These are phyloP conservation scores for Muscicapa comitata DNA, from an alignment of 2,797 vertebrate species.

Conservation along the genomic window DNA sequence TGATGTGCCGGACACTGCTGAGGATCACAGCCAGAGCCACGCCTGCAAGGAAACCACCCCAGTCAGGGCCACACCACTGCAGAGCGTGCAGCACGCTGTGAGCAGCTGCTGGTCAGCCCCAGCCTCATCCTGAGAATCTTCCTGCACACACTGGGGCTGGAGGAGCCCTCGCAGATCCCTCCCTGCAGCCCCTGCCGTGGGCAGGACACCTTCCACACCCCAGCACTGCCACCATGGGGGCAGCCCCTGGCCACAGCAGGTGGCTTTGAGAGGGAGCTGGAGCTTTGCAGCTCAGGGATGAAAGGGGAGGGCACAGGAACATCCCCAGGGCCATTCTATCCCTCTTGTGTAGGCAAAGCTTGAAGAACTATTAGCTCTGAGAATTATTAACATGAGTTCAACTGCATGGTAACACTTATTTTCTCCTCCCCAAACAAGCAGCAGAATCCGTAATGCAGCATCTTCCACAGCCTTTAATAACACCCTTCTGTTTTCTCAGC, in stretches of 20 bases:
- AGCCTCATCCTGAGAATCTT: accelerated
- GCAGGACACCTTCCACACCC: background rate
- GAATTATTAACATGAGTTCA: background rate
- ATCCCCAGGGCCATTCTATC: background rate
- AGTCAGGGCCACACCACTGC: background rate
- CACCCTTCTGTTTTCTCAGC: background rate
- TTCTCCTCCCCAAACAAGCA: background rate
- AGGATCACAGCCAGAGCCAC: constrained; percentile 94
- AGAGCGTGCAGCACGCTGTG: background rate
- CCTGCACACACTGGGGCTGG: accelerated
- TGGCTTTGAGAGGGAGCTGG: background rate
- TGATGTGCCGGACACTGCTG: constrained; percentile 92
- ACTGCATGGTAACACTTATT: accelerated
- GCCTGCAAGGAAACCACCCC: constrained; percentile 71
- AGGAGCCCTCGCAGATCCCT: accelerated
- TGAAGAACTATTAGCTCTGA: background rate
- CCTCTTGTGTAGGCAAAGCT: accelerated
- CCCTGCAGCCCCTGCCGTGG: no score
- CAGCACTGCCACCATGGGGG: no score
- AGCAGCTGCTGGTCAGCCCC: background rate
- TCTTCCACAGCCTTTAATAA: background rate
- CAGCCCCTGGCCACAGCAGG: accelerated
- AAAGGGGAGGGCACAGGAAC: background rate
- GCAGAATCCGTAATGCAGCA: accelerated
- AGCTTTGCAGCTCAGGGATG: background rate